Conservation (phyloP, 2,888 invertebrate species). For the Hetaerina titia region DNA sequence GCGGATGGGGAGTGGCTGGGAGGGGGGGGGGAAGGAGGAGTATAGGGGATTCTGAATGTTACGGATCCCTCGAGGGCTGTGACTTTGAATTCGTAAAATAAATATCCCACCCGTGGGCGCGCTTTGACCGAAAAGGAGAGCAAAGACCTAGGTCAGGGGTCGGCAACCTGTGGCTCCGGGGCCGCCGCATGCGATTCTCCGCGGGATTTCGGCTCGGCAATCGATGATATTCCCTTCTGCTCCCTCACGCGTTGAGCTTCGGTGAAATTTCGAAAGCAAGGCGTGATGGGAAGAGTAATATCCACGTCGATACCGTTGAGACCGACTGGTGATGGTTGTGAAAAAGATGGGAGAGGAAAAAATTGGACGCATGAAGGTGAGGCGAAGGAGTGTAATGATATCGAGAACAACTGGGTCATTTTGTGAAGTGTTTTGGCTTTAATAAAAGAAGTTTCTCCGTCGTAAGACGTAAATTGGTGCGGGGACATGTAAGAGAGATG, state of each 20-base stretch:
- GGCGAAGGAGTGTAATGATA: no score
- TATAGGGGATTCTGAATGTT: background rate
- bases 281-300: no score
- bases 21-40: background rate
- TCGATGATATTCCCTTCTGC: background rate
- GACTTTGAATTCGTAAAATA: slow-evolving; percentile 39
- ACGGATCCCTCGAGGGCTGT: background rate
- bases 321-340: no score
- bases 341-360: no score
- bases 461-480: no score
- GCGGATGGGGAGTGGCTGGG: background rate
- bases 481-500: no score
- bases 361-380: no score
- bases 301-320: no score
- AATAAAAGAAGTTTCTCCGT: no score
- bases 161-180: slow-evolving; percentile 1
- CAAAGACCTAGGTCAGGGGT: slow-evolving; percentile 29
- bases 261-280: no score
- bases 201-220: background rate
- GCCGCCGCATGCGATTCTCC: background rate
- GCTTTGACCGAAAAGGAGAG: slow-evolving; percentile 8
- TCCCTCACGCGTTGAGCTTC: background rate
- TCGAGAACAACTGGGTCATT: no score
- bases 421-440: no score
- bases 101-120: background rate